Evolutionary conservation across 2,888 invertebrate species (phyloP), one percentile per base, ranked within the genome.

Genomic region (Slavum lentiscoides): DNA sequence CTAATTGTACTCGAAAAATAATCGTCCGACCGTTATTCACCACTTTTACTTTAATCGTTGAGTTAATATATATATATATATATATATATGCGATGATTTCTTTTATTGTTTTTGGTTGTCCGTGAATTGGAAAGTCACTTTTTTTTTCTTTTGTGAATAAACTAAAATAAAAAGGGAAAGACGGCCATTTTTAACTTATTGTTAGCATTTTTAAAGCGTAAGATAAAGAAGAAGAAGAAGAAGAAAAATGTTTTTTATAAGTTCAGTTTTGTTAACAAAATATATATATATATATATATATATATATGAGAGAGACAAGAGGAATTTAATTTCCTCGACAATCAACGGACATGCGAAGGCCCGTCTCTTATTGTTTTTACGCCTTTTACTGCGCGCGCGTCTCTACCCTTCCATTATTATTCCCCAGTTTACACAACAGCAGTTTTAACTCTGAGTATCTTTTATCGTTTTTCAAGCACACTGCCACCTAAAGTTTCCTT

Each of bases 271-370:
- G 61, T 69, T 61, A 61, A 69, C 61, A 53, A 69, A 77, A 69
- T 9, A 61, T 13, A 61, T 21, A 59, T 9, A 55, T 55, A 55
- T 55, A 17, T 17, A 5, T 59, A 43, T 43, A 6, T 9, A 4
- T 30, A 4, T 30, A 4, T 30, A 4, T 30, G 30, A 2, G 30
- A 2, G 30, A 2, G 30, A 77, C 61, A 69, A 67, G 69, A 61
- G 17, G 53, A 77, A 77, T 77, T 69, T 77, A 77, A 77, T 77
- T 77, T 77, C 21, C 61, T 76, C 49, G n/a, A 49, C 69, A 76
- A 76, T 76, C 76, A 76, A 61, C 59, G 68, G 68, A 49, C 68
- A 61, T 68, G 19, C 39, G n/a, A 30, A 76, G 2, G 30, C 61
- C 53, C 30, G 58, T 75, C 61, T 49, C 37, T 61, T 69, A 77